phyloP scores from a whole-genome alignment of 2,888 invertebrate genomes.

The Acleris cristana region DNA sequence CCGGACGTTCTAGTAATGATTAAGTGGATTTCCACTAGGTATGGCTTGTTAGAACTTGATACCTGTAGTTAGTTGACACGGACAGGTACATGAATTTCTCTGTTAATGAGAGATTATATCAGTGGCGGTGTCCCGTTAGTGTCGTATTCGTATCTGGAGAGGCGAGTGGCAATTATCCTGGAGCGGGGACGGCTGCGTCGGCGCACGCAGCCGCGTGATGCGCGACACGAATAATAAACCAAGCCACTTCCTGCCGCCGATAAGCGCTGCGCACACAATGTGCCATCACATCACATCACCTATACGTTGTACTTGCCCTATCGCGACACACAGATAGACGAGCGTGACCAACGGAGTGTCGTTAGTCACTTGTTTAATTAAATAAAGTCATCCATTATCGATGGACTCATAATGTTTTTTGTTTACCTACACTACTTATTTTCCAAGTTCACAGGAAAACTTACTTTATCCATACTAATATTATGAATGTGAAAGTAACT shows the following conservation, averaged over 20 bases:
- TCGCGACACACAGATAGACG: constrained; percentile 7
- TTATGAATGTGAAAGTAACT: no score
- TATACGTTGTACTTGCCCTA: constrained; percentile 15
- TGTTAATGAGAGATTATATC: constrained; percentile 72
- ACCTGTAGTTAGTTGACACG: constrained; percentile 47
- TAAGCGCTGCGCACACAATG: constrained; percentile 70
- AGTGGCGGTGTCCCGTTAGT: constrained; percentile 63
- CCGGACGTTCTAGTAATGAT: constrained; percentile 14
- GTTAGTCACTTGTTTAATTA: constrained; percentile 32
- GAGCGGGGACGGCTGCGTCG: constrained; percentile 56
- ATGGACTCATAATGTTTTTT: constrained; percentile 5
- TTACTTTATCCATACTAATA: no score
- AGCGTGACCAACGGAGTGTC: background rate
- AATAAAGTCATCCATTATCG: constrained; percentile 9
- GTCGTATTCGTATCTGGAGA: constrained; percentile 56
- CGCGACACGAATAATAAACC: constrained; percentile 83
- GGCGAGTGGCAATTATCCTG: constrained; percentile 68
- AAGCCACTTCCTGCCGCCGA: constrained; percentile 80
- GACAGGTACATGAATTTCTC: constrained; percentile 50
- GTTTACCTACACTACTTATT: no score
- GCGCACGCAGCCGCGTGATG: constrained; percentile 72
- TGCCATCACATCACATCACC: constrained; percentile 30
- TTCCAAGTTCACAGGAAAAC: no score
- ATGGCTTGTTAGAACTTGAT: no score
- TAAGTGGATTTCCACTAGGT: constrained; percentile 40